Evolutionary conservation across 2,797 vertebrate genomes (phyloP).

Genomic region (Crotalus adamanteus): DNA sequence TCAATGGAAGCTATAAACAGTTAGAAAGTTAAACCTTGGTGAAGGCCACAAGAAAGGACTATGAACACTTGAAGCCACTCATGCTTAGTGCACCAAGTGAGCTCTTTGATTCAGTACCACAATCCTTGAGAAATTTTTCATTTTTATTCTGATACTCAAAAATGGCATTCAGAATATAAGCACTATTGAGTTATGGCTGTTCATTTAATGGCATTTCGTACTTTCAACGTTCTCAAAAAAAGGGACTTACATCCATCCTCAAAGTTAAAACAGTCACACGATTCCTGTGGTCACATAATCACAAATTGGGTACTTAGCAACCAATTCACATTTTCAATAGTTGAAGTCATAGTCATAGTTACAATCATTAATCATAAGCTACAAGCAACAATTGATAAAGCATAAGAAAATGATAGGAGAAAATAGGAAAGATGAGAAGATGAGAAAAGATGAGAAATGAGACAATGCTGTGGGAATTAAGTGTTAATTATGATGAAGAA

Average conservation of each 20-base stretch:
- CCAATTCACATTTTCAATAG: background rate
- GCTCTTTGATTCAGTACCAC: background rate
- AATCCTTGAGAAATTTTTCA: background rate
- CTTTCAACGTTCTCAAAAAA: background rate
- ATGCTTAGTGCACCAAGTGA: background rate
- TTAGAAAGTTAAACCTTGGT: constrained; percentile 7
- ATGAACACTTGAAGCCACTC: background rate
- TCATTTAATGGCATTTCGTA: background rate
- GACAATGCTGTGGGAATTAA: background rate
- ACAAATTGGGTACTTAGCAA: background rate
- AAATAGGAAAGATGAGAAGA: background rate
- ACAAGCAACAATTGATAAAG: background rate
- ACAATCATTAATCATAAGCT: background rate
- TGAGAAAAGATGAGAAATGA: background rate
- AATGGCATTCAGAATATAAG: background rate
- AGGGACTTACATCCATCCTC: too few species aligned
- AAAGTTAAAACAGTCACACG: background rate
- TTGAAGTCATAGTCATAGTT: background rate
- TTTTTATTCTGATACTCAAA: background rate
- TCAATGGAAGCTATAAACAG: constrained; percentile 8
- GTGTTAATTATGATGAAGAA: background rate
- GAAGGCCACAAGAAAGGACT: background rate
- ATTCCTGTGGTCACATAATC: background rate
- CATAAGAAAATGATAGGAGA: background rate
- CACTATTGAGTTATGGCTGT: background rate